These are phyloP conservation scores for Leptinotarsa undecemlineata DNA, from an alignment of 1,140 invertebrate genomes.

Conservation along the genomic window DNA sequence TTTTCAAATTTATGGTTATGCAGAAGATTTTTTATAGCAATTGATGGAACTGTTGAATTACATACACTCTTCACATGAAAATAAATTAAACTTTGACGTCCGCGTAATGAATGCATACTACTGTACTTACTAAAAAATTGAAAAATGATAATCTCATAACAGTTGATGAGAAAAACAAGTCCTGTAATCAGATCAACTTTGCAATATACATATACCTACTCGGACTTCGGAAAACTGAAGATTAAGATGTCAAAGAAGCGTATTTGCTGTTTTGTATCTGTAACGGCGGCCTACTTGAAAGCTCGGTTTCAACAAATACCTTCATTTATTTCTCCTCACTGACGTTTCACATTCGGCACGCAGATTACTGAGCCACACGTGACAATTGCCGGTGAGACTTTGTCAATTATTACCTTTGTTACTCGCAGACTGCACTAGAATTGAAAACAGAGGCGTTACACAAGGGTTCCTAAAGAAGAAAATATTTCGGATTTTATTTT, in stretches of 20 bases:
- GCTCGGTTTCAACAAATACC: slow-evolving; percentile 40
- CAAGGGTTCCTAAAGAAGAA: not conserved
- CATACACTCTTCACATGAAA: too few species aligned
- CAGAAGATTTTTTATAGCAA: too few species aligned
- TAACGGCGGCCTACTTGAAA: slow-evolving; percentile 35
- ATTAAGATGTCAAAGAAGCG: slow-evolving; percentile 41
- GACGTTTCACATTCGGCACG: slow-evolving; percentile 49
- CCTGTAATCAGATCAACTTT: slow-evolving; percentile 35
- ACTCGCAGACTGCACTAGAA: slow-evolving; percentile 16
- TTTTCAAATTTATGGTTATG: too few species aligned
- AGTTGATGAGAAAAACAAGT: slow-evolving; percentile 20
- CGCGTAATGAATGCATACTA: too few species aligned
- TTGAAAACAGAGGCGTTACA: slow-evolving; percentile 7
- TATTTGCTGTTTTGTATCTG: slow-evolving; percentile 37
- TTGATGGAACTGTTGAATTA: too few species aligned
- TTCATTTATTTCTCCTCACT: slow-evolving; percentile 51
- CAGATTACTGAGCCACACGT: slow-evolving; percentile 46
- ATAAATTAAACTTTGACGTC: too few species aligned
- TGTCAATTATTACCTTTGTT: slow-evolving; percentile 46
- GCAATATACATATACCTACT: not conserved
- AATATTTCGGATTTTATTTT: too few species aligned
- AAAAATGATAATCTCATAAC: not conserved
- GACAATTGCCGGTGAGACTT: slow-evolving; percentile 38
- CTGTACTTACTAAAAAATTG: not conserved
- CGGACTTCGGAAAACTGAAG: slow-evolving; percentile 14